Conservation (phyloP, 1,140 invertebrate genomes). For the Anastrepha ludens region DNA sequence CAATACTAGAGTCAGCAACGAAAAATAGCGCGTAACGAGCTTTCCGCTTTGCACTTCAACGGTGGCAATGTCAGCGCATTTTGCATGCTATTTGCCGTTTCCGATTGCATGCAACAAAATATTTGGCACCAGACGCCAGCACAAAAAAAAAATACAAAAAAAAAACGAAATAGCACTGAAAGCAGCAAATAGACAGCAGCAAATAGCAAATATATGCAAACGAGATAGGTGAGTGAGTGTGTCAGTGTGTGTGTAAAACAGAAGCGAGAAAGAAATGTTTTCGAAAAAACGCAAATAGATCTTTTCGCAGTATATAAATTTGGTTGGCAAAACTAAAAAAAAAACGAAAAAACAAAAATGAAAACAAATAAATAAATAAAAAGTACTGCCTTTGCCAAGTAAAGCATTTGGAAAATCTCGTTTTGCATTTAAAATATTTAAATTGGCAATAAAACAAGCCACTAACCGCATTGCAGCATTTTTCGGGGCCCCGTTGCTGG, state of each 20-base stretch:
- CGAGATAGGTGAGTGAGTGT: neutral
- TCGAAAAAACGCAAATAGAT: neutral
- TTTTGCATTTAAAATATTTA: constrained; percentile 52
- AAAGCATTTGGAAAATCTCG: constrained; percentile 38
- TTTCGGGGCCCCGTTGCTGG: neutral
- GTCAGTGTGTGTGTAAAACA: neutral
- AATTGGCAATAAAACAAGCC: constrained; percentile 37
- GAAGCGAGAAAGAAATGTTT: neutral
- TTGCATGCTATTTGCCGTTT: constrained; percentile 38
- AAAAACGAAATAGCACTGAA: neutral
- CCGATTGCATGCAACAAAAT: constrained; percentile 27
- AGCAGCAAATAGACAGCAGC: neutral
- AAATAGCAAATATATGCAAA: constrained; percentile 42
- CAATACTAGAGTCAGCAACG: neutral
- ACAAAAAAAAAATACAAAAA: neutral
- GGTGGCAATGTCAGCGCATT: constrained; percentile 30
- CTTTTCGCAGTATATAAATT: constrained; percentile 37
- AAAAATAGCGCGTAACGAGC: neutral
- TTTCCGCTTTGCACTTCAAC: constrained; percentile 30
- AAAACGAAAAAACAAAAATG: neutral
- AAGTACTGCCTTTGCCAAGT: neutral
- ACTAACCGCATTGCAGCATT: constrained; percentile 37
- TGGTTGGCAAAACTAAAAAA: neutral
- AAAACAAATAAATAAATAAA: neutral
- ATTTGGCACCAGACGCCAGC: neutral